A percentile compares a stretch with the other conserved stretches of the same genome.
Conservation (phyloP, 1,140 invertebrate species). For the Rhopalosiphum padi region DNA sequence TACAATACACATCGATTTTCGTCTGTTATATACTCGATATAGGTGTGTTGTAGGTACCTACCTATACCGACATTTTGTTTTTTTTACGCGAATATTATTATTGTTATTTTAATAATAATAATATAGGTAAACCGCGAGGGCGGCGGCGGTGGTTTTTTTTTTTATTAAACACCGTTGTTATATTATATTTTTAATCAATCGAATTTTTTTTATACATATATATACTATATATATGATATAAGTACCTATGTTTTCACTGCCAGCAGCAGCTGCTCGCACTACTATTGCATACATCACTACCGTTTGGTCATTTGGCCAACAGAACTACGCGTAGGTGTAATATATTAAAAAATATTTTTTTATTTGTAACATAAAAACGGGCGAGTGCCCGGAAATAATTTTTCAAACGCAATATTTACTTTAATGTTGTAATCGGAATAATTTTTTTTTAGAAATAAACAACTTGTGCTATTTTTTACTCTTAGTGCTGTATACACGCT, state of each 20-base stretch:
- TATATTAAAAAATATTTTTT: neutral
- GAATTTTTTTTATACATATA: neutral
- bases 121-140: neutral
- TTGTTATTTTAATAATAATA: neutral
- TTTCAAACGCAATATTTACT: neutral
- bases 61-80: neutral
- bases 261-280: neutral
- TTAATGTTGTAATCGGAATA: neutral
- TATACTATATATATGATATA: too few species aligned
- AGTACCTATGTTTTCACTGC: neutral
- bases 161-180: neutral
- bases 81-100: neutral
- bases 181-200: conserved; percentile 12
- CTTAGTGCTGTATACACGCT: neutral
- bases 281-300: neutral
- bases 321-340: neutral
- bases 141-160: neutral
- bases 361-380: neutral
- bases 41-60: neutral
- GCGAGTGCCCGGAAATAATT: neutral
- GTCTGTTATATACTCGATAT: neutral
- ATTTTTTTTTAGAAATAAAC: neutral
- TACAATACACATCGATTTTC: neutral
- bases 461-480: neutral
- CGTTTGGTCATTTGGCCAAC: neutral